phyloP scores from a whole-genome alignment of 2,797 vertebrate species.

The Arctocebus calabarensis region DNA sequence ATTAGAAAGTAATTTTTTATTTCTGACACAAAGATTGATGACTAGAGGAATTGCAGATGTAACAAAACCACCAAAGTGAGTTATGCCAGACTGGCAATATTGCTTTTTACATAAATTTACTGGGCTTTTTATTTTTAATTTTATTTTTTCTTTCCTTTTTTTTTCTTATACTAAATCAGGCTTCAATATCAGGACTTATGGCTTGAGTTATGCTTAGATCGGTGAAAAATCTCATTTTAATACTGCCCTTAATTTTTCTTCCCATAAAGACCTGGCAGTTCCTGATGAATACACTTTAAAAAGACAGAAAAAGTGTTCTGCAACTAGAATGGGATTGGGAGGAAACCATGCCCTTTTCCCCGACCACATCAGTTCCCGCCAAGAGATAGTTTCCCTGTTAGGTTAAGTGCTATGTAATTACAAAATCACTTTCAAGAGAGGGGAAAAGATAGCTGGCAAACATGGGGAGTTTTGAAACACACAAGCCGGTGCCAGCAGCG shows the following conservation, averaged over 20 bases:
- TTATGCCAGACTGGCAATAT: background rate
- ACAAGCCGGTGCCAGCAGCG: conserved; percentile 80
- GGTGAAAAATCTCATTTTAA: conserved; percentile 41
- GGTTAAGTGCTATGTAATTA: conserved; percentile 79
- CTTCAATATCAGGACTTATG: conserved; percentile 23
- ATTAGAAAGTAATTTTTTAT: conserved; percentile 33
- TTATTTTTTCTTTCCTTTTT: background rate
- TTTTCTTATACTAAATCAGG: conserved; percentile 2
- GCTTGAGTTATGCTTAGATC: background rate
- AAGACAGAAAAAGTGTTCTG: background rate
- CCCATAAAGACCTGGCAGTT: background rate
- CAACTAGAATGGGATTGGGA: background rate
- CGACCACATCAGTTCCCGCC: background rate
- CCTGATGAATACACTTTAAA: background rate
- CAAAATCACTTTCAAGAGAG: conserved; percentile 77
- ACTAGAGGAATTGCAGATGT: background rate
- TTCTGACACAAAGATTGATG: conserved; percentile 1
- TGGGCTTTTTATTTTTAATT: too few species aligned
- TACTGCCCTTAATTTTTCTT: conserved; percentile 5
- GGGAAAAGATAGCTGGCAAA: conserved; percentile 75
- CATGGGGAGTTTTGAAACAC: conserved; percentile 83
- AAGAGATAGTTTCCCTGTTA: conserved; percentile 81
- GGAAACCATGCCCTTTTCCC: background rate
- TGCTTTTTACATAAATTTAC: background rate
- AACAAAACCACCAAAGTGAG: background rate